These are phyloP conservation scores for Cebidichthys violaceus DNA, from an alignment of 2,113 vertebrate species.

Conservation along the genomic window DNA sequence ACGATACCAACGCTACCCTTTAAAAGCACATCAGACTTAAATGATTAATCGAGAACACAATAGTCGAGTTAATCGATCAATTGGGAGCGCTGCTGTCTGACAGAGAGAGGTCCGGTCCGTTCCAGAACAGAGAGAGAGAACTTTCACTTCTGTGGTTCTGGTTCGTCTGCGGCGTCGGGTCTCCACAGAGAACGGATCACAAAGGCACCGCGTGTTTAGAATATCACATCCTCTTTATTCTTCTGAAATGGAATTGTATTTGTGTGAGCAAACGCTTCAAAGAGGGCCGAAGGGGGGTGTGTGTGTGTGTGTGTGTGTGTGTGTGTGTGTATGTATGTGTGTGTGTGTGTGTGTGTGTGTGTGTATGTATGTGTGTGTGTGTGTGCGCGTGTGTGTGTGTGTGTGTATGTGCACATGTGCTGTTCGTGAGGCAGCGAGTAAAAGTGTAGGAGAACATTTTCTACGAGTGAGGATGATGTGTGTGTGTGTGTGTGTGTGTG, in stretches of 20 bases:
- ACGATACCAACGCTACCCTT: too few species aligned
- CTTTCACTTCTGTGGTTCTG: too few species aligned
- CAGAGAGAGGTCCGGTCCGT: too few species aligned
- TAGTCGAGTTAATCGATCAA: not conserved
- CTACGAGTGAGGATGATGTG: slow-evolving; percentile 1
- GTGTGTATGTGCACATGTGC: not conserved
- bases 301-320: not conserved
- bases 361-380: not conserved
- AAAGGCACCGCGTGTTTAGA: too few species aligned
- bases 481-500: not conserved
- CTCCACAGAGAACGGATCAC: too few species aligned
- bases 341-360: not conserved
- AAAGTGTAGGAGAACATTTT: slow-evolving; percentile 20
- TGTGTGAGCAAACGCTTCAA: not conserved
- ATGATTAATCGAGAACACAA: not conserved
- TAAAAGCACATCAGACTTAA: not conserved
- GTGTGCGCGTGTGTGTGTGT: not conserved
- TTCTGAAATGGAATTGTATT: not conserved
- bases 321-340: slow-evolving; percentile 7
- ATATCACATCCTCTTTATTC: too few species aligned
- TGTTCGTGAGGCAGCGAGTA: slow-evolving; percentile 1
- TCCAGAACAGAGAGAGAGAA: too few species aligned
- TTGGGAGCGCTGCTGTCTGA: not conserved
- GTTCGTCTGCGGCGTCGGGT: too few species aligned
- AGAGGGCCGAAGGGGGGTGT: too few species aligned